Percentiles rank a stretch among this genome's conserved stretches.
Evolutionary conservation across 2,797 vertebrate genomes (phyloP).

Genomic region (Tapirus indicus): DNA sequence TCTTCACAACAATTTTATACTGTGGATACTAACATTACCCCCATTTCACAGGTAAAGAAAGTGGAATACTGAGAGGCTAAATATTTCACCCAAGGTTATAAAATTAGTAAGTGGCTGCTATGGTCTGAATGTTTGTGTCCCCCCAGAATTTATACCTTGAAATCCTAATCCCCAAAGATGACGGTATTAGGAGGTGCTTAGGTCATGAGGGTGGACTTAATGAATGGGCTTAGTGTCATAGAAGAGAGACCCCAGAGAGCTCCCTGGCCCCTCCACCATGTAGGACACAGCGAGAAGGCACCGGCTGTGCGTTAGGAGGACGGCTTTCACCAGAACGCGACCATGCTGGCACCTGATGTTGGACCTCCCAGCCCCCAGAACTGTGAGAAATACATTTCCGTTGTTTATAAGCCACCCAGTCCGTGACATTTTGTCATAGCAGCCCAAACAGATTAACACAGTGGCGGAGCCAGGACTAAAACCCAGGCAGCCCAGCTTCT

Average conservation of each 20-base stretch:
- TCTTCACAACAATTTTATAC: slow-evolving; percentile 27
- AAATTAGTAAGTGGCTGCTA: neutral
- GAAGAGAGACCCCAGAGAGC: neutral
- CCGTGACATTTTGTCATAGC: neutral
- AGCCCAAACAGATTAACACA: neutral
- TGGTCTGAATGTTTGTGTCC: neutral
- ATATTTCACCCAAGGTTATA: neutral
- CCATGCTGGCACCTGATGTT: neutral
- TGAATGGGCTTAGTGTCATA: neutral
- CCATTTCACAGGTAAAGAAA: neutral
- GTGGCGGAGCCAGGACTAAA: neutral
- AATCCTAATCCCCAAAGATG: neutral
- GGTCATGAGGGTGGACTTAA: neutral
- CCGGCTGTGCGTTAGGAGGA: neutral
- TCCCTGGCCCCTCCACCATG: neutral
- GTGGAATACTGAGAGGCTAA: neutral
- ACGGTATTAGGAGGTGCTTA: neutral
- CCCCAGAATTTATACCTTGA: neutral
- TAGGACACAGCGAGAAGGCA: neutral
- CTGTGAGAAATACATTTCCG: neutral
- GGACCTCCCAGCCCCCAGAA: neutral
- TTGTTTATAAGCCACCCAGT: neutral
- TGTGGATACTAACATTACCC: neutral
- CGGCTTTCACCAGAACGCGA: neutral
- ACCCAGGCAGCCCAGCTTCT: neutral